A percentile compares a stretch with the other conserved stretches of the same genome.
Evolutionary conservation across 2,797 vertebrate species (phyloP).

Genomic region (Sus cebifrons): DNA sequence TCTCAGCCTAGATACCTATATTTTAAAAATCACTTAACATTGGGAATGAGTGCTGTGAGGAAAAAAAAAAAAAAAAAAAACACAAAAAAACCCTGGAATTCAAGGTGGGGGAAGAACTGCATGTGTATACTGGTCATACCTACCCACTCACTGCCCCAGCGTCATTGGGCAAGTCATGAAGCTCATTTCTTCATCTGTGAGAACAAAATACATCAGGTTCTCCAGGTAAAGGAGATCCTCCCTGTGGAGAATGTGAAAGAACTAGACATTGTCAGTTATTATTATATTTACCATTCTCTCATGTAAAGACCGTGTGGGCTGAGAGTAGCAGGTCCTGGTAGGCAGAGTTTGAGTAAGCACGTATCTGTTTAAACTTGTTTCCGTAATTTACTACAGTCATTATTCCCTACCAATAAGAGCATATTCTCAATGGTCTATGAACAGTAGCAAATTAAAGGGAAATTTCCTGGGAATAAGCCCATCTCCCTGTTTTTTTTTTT

Average conservation of each 20-base stretch:
- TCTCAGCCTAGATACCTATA: background rate
- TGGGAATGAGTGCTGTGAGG: background rate
- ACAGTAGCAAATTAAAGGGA: background rate
- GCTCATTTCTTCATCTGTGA: background rate
- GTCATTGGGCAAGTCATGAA: background rate
- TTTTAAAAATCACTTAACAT: background rate
- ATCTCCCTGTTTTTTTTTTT: conserved; percentile 6
- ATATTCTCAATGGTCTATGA: background rate
- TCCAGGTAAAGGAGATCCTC: background rate
- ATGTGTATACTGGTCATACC: background rate
- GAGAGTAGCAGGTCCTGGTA: background rate
- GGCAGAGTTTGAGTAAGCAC: background rate
- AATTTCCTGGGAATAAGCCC: background rate
- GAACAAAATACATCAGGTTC: background rate
- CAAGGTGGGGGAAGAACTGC: background rate
- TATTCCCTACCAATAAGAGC: background rate
- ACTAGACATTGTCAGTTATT: background rate
- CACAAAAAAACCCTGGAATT: background rate
- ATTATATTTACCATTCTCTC: background rate
- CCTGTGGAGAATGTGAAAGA: background rate
- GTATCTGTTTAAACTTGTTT: conserved; percentile 67
- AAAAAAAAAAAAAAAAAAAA: background rate
- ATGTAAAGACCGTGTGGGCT: background rate
- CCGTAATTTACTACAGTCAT: background rate
- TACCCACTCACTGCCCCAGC: background rate